Evolutionary conservation across 2,797 vertebrate species (phyloP), one percentile per base, ranked within the genome.

Genomic region (Poeciliopsis infans): DNA sequence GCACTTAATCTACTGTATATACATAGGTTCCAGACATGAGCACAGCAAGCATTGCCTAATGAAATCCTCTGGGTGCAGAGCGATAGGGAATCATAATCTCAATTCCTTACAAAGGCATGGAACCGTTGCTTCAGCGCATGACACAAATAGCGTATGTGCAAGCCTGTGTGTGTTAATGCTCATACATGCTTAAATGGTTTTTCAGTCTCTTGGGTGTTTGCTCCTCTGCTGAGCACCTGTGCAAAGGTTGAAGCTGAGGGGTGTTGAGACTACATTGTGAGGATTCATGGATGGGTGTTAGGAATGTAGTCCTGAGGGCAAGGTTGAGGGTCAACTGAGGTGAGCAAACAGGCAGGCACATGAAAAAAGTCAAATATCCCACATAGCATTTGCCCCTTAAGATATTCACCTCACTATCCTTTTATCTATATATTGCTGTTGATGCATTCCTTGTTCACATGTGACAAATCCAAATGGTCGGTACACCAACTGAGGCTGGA

Each of bases 161-260:
- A 59, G 64, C 59, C 46, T 39, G 57, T 81, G 74, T 74, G 75
- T 75, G 71, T 74, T 80, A 83, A 75, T 59, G 45, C 79, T 91
- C 81, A 91, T 89, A 89, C 88, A 88, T 88, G 89, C 91, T 90
- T 89, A 88, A 92, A 88, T 83, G 86, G 36, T 85, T 89, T 39
- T 80, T 74, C 18, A 16, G 88, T 93, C 91, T 92, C 88, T 53
- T 74, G 91, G 91, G 91, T 90, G 82, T 87, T 79, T 85, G 85
- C 86, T 86, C 81, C 89, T 88, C 75, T 81, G 76, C 85, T 93
- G 90, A 94, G 90, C 94, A 90, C 92, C 91, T 74, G 91, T 78
- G 83, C 59, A 78, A 75, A 82, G 82, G 76, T 74, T 79, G 61
- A 23, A 78, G 80, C 78, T 69, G 70, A 78, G 77, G 87, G 80